phyloP scores from a whole-genome alignment of 2,113 vertebrate species.

The Lophotis ruficrista region DNA sequence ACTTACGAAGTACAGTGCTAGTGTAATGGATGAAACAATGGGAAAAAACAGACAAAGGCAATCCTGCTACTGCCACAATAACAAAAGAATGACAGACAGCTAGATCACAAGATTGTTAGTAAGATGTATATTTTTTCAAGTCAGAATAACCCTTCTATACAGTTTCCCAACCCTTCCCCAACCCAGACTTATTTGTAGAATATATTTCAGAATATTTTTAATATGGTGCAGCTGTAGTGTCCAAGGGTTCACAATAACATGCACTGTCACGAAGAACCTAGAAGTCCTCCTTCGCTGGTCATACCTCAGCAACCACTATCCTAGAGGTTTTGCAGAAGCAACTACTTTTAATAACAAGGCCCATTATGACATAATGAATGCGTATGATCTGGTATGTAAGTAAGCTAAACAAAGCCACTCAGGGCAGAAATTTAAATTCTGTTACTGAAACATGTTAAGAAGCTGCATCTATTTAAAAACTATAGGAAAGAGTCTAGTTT shows the following conservation, averaged over 20 bases:
- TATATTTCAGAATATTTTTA: constrained; percentile 70
- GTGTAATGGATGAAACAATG: constrained; percentile 68
- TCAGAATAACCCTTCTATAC: constrained; percentile 74
- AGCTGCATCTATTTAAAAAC: constrained; percentile 65
- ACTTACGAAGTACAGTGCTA: constrained; percentile 79
- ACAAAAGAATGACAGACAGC: constrained; percentile 80
- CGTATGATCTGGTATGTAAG: constrained; percentile 47
- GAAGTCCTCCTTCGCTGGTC: constrained; percentile 61
- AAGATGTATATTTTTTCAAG: constrained; percentile 78
- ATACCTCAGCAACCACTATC: constrained; percentile 64
- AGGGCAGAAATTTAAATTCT: constrained; percentile 46
- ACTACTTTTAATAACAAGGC: constrained; percentile 72
- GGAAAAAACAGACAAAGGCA: constrained; percentile 68
- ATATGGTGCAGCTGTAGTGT: constrained; percentile 73
- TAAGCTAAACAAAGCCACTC: constrained; percentile 53
- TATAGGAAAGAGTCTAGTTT: constrained; percentile 52
- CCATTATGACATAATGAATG: constrained; percentile 51
- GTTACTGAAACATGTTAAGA: constrained; percentile 59
- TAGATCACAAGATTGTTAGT: constrained; percentile 81
- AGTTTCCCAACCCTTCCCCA: constrained; percentile 68
- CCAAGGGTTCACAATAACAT: constrained; percentile 76
- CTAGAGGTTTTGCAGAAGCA: constrained; percentile 69
- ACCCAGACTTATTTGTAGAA: constrained; percentile 67
- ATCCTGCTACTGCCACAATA: constrained; percentile 77
- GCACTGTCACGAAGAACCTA: constrained; percentile 66